A percentile compares a stretch with the other conserved stretches of the same genome.
Conservation (phyloP, 1,140 invertebrate species). For the Bombyx mandarina region DNA sequence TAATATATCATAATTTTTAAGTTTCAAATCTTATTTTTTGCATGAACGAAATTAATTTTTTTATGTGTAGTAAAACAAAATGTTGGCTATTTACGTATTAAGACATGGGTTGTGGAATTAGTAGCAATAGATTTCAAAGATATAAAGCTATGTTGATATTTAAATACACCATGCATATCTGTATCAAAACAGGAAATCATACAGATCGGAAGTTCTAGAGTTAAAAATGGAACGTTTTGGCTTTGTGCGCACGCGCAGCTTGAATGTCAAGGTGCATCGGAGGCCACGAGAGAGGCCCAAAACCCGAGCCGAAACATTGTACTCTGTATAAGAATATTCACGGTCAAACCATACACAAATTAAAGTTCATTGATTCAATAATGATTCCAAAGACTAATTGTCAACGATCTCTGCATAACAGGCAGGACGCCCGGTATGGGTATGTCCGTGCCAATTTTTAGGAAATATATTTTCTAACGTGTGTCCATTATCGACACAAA, state of each 20-base stretch:
- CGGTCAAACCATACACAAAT: too few species aligned
- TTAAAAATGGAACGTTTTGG: conserved; percentile 57
- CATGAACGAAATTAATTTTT: neutral
- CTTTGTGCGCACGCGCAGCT: conserved; percentile 31
- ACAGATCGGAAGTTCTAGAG: conserved; percentile 50
- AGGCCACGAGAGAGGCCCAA: conserved; percentile 31
- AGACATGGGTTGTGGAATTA: neutral
- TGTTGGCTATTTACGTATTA: too few species aligned
- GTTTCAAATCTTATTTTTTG: neutral
- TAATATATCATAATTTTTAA: neutral
- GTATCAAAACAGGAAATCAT: conserved; percentile 42
- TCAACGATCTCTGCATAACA: too few species aligned
- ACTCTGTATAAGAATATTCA: neutral
- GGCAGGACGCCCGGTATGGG: too few species aligned
- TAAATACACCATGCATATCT: conserved; percentile 1
- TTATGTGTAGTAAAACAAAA: too few species aligned
- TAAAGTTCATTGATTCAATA: too few species aligned
- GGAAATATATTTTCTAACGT: too few species aligned
- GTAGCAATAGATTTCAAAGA: conserved; percentile 2
- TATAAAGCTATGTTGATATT: neutral
- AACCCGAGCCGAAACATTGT: conserved; percentile 10
- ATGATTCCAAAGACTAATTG: too few species aligned
- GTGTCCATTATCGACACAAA: too few species aligned
- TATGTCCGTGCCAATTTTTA: too few species aligned
- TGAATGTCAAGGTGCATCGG: conserved; percentile 56